Percentiles rank a stretch among this genome's conserved stretches.
phyloP scores from a whole-genome alignment of 2,888 invertebrate genomes.

The Leptopterna dolabrata region DNA sequence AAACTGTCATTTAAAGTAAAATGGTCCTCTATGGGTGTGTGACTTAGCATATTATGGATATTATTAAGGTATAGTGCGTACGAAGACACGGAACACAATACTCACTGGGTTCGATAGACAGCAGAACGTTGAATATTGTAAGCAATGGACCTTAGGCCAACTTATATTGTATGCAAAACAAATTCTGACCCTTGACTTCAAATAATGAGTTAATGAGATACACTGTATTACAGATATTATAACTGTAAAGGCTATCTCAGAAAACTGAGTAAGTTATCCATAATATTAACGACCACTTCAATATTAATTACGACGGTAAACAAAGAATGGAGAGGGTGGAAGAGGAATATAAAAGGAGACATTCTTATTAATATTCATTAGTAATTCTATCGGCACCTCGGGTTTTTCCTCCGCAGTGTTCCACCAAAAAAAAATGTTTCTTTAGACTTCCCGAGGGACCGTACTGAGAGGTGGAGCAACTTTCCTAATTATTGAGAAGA shows the following conservation, averaged over 20 bases:
- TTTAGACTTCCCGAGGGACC: neutral
- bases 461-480: neutral
- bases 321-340: neutral
- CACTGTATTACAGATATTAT: neutral
- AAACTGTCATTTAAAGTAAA: no score
- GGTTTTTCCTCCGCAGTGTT: neutral
- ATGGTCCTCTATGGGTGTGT: no score
- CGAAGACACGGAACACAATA: no score
- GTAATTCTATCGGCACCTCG: neutral
- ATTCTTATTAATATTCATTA: constrained; percentile 17
- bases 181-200: no score
- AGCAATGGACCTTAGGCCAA: no score
- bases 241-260: neutral
- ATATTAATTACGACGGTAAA: neutral
- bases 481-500: neutral
- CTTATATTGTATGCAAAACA: no score
- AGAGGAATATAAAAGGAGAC: neutral
- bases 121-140: no score
- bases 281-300: neutral
- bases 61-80: no score
- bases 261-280: neutral
- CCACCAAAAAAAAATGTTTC: neutral
- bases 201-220: no score
- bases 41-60: no score
- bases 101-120: no score